These are phyloP conservation scores for Drosophila ironensis DNA, from an alignment of 1,140 invertebrate species.

Conservation along the genomic window DNA sequence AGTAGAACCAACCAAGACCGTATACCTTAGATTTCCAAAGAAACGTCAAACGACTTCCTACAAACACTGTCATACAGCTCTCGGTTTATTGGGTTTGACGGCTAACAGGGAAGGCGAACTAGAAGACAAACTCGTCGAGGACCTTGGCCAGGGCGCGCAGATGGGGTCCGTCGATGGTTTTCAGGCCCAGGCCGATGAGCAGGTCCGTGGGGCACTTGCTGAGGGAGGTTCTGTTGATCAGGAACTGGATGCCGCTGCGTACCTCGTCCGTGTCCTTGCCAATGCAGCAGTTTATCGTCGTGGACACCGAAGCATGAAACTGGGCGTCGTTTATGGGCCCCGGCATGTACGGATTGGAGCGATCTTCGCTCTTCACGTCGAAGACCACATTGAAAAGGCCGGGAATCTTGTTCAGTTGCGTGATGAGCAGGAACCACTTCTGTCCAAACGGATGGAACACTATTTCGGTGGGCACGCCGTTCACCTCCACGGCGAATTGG, in stretches of 20 bases:
- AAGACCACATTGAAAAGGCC: slow-evolving; percentile 65
- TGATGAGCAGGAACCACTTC: slow-evolving; percentile 71
- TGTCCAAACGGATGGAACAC: slow-evolving; percentile 69
- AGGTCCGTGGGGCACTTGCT: slow-evolving; percentile 60
- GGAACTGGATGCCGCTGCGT: slow-evolving; percentile 70
- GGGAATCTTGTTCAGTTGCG: slow-evolving; percentile 67
- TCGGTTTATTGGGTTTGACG: slow-evolving; percentile 2
- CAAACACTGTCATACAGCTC: not conserved
- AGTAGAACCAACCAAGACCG: too few species aligned
- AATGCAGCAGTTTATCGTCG: slow-evolving; percentile 60
- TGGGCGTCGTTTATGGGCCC: slow-evolving; percentile 48
- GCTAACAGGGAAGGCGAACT: not conserved
- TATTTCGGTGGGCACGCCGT: slow-evolving; percentile 61
- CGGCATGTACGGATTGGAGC: slow-evolving; percentile 23
- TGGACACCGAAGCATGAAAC: slow-evolving; percentile 56
- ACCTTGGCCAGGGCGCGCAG: slow-evolving; percentile 56
- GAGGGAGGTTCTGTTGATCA: slow-evolving; percentile 63
- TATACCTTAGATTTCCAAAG: too few species aligned
- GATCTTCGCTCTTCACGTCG: slow-evolving; percentile 47
- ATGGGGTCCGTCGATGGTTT: slow-evolving; percentile 46
- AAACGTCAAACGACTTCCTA: too few species aligned
- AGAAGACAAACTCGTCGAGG: slow-evolving; percentile 39
- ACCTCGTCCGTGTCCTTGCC: slow-evolving; percentile 58
- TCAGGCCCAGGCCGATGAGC: slow-evolving; percentile 61
- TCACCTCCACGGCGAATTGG: slow-evolving; percentile 57